Conservation (phyloP, 92 coral and sea anemone species). For the Paragorgia papillata region DNA sequence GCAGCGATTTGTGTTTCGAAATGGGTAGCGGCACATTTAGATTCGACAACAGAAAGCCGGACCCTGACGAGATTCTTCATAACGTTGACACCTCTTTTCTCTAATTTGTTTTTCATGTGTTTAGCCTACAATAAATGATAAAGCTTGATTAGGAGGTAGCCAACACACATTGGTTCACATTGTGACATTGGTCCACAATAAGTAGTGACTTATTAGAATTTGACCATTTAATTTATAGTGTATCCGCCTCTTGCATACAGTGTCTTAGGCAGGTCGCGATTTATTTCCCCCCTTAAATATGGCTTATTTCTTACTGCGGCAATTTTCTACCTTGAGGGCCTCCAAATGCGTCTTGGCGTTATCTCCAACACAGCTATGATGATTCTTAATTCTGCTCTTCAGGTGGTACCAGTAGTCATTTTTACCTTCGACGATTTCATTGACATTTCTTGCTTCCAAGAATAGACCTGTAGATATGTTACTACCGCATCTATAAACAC, state of each 20-base stretch:
- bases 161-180: neutral
- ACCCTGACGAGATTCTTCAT: constrained; percentile 33
- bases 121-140: neutral
- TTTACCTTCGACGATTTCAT: constrained; percentile 16
- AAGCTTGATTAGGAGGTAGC: neutral
- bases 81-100: constrained; percentile 11
- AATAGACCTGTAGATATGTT: constrained; percentile 32
- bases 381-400: too few relatives aligned
- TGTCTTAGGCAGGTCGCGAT: too few relatives aligned
- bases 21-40: constrained; percentile 32
- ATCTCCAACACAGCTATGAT: constrained; percentile 11
- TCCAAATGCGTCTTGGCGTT: constrained; percentile 34
- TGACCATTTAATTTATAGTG: neutral
- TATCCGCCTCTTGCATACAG: neutral
- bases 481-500: constrained; percentile 24
- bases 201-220: too few relatives aligned
- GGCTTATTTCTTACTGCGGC: neutral
- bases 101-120: constrained; percentile 8
- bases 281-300: neutral
- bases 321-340: constrained; percentile 30
- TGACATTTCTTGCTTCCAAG: constrained; percentile 5
- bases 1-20: constrained; percentile 36
- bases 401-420: constrained; percentile 28
- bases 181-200: neutral
- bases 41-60: constrained; percentile 18